A percentile compares a stretch with the other conserved stretches of the same genome.
Evolutionary conservation across 2,797 vertebrate genomes (phyloP).

Genomic region (Loriculus beryllinus): DNA sequence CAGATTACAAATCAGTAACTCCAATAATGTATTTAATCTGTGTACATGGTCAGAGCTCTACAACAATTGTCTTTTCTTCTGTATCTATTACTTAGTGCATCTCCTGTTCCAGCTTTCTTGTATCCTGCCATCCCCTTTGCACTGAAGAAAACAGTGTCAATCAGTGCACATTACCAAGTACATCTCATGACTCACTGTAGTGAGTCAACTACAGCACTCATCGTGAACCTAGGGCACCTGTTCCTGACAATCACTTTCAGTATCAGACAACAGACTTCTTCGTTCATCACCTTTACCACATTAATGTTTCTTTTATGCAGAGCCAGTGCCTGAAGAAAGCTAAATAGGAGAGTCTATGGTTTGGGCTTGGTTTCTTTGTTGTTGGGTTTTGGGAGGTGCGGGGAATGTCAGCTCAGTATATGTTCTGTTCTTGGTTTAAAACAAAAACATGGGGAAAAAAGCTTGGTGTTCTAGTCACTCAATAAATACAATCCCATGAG

Average conservation of each 20-base stretch:
- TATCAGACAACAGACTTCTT: not conserved
- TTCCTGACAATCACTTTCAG: not conserved
- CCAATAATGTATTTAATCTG: not conserved
- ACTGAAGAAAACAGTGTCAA: not conserved
- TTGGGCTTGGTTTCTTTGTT: fast-evolving
- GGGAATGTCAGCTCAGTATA: not conserved
- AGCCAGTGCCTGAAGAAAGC: not conserved
- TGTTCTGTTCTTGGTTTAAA: fast-evolving
- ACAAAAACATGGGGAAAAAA: not conserved
- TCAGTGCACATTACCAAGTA: fast-evolving
- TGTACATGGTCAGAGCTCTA: not conserved
- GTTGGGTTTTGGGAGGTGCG: not conserved
- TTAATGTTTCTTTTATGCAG: not conserved
- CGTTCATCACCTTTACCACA: not conserved
- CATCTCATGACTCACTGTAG: not conserved
- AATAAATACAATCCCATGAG: not conserved
- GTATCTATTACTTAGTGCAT: not conserved
- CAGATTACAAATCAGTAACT: not conserved
- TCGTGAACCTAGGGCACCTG: not conserved
- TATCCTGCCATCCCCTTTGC: not conserved
- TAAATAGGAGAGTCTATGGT: not conserved
- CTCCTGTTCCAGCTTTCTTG: not conserved
- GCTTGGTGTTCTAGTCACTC: not conserved
- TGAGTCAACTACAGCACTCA: not conserved
- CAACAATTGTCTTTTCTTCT: fast-evolving